phyloP scores from a whole-genome alignment of 2,888 invertebrate species.

The Arctia plantaginis region DNA sequence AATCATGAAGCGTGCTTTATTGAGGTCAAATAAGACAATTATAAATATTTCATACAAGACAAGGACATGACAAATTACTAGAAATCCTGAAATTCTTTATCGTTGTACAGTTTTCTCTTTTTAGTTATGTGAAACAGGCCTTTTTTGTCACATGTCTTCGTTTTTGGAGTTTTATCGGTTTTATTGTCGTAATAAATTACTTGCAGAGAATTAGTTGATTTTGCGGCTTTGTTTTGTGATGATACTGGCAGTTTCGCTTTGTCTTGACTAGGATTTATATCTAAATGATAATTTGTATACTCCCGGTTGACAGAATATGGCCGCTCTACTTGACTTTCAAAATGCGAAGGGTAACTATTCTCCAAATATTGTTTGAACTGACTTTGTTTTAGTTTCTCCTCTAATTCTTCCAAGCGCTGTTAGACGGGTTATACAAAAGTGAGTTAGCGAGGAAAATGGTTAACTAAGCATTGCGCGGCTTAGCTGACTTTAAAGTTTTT shows the following conservation, averaged over 20 bases:
- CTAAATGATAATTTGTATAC: conserved; percentile 55
- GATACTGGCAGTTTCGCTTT: conserved; percentile 47
- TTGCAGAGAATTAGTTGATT: conserved; percentile 65
- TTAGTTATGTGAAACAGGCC: conserved; percentile 77
- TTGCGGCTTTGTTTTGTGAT: conserved; percentile 60
- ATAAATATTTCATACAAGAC: not conserved
- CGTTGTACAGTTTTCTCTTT: conserved; percentile 79
- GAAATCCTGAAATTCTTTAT: conserved; percentile 76
- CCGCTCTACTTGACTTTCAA: conserved; percentile 72
- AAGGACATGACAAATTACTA: conserved; percentile 28
- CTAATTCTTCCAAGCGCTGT: conserved; percentile 76
- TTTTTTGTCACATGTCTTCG: conserved; percentile 67
- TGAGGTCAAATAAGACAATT: not conserved
- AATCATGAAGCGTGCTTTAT: conserved; percentile 5
- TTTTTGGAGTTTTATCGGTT: conserved; percentile 48
- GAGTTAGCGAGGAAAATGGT: not conserved
- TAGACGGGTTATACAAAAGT: not conserved
- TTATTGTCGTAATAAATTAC: conserved; percentile 72
- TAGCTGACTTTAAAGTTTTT: not conserved
- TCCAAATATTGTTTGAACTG: conserved; percentile 80
- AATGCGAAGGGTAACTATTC: conserved; percentile 66
- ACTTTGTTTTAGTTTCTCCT: conserved; percentile 79
- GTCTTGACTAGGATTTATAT: conserved; percentile 58
- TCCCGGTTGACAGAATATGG: conserved; percentile 73
- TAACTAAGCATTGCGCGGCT: not conserved